Evolutionary conservation across 1,140 invertebrate species (phyloP), one percentile per base, ranked within the genome.

Genomic region (Condylostylus longicornis): DNA sequence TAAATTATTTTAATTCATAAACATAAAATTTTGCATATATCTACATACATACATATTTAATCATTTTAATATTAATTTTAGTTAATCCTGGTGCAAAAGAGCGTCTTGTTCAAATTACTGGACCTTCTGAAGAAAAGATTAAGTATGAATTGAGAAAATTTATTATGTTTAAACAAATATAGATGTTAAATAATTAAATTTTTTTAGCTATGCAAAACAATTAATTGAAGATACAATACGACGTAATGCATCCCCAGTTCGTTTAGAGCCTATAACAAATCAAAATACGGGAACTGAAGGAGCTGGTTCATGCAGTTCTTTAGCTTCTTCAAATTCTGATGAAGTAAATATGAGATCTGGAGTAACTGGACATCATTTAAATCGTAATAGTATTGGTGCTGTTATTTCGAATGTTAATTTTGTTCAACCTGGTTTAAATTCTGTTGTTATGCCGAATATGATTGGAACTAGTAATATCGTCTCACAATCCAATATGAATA

Each of bases 191-290:
- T 8, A 22, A 36, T 10, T 21, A 21, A 10, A 18, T 5, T 19
- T 19, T 54, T 56, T 15, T 48, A 90, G 85, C 49, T 79, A 84
- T 59, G 86, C 87, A 13, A 88, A 86, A 59, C 77, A 85, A 61
- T 63, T 90, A 50, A 91, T 93, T 51, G 85, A 88, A 61, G 84
- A 90, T 55, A 90, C 86, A 28, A 93, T 93, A 41, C 72, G 82
- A 47, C 75, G 86, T 53, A 91, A 93, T 66, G 83, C 85, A 41
- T 90, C 85, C 18, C 87, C 87, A 30, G 79, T 89, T 37, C 70
- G 82, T 49, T 58, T 77, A 37, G 74, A 76, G 44, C 67, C 66
- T 22, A 64, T 54, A 47, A 58, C 58, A 54, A 33, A 69, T 58
- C 51, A 57, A 25, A 43, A 47, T 18, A 44, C 47, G 31, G 53